Conservation (phyloP, 2,888 invertebrate species). For the Drepanosiphum platanoidis region DNA sequence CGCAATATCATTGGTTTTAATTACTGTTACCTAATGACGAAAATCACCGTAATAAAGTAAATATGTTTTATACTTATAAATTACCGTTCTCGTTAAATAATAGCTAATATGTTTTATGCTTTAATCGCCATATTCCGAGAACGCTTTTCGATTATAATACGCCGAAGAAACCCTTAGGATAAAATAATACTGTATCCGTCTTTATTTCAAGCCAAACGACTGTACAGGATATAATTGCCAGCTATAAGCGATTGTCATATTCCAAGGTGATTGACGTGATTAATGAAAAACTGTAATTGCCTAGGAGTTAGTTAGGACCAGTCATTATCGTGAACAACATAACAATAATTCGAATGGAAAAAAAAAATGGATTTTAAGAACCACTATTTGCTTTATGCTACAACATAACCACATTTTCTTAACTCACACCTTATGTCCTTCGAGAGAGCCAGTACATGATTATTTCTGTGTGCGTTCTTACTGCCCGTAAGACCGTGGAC, state of each 20-base stretch:
- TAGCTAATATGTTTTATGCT: background rate
- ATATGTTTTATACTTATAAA: too few relatives aligned
- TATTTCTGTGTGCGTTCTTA: background rate
- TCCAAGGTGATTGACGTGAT: background rate
- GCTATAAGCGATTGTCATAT: background rate
- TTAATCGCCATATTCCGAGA: background rate
- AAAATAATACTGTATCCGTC: background rate
- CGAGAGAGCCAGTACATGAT: background rate
- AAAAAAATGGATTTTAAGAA: slow-evolving; percentile 12
- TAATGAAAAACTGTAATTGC: slow-evolving; percentile 25
- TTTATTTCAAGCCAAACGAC: background rate
- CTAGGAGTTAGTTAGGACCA: background rate
- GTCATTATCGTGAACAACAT: background rate
- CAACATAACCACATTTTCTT: background rate
- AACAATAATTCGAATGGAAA: background rate
- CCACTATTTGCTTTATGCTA: background rate
- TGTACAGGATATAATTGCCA: background rate
- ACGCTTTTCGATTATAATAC: background rate
- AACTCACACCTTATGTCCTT: background rate
- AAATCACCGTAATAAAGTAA: too few relatives aligned
- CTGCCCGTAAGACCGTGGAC: background rate
- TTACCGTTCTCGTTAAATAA: background rate
- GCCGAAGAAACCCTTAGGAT: background rate
- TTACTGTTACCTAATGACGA: too few relatives aligned
- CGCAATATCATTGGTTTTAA: background rate